Evolutionary conservation across 1,140 invertebrate genomes (phyloP).

Genomic region (Elysia chlorotica): DNA sequence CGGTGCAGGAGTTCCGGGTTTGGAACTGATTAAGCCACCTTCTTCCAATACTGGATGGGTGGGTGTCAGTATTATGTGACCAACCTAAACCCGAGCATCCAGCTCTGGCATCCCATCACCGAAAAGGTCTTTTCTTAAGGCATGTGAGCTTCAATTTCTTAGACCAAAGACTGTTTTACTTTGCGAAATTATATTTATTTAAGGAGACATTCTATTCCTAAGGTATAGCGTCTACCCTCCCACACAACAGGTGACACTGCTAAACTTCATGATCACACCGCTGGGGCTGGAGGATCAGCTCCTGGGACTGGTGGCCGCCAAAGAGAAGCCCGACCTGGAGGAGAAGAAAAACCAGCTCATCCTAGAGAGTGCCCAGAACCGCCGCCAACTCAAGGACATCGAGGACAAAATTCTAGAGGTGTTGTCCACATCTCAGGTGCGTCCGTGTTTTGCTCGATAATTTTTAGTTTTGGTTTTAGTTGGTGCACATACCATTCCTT

Average conservation of each 20-base stretch:
- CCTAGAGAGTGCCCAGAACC: conserved; percentile 87
- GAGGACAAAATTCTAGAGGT: conserved; percentile 93
- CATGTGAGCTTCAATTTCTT: neutral
- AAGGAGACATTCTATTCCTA: neutral
- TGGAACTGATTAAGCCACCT: no score
- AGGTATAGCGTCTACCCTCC: no score
- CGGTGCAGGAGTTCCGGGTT: no score
- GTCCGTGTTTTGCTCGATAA: neutral
- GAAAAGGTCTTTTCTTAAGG: no score
- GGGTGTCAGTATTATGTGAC: no score
- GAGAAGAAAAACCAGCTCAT: conserved; percentile 92
- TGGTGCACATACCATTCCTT: no score
- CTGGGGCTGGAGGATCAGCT: conserved; percentile 62
- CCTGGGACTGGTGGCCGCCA: conserved; percentile 61
- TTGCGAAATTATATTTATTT: neutral
- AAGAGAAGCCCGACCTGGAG: conserved; percentile 70
- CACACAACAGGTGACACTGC: conserved; percentile 59
- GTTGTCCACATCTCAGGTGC: conserved; percentile 69
- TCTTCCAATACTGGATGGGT: no score
- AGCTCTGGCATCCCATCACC: no score
- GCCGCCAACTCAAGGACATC: conserved; percentile 86
- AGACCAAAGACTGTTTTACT: neutral
- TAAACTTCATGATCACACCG: conserved; percentile 63
- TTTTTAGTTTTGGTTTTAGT: neutral
- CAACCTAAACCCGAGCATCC: no score